Base-by-base conservation (phyloP, 2,113 vertebrate species). In the Pelodiscus sinensis region DNA sequence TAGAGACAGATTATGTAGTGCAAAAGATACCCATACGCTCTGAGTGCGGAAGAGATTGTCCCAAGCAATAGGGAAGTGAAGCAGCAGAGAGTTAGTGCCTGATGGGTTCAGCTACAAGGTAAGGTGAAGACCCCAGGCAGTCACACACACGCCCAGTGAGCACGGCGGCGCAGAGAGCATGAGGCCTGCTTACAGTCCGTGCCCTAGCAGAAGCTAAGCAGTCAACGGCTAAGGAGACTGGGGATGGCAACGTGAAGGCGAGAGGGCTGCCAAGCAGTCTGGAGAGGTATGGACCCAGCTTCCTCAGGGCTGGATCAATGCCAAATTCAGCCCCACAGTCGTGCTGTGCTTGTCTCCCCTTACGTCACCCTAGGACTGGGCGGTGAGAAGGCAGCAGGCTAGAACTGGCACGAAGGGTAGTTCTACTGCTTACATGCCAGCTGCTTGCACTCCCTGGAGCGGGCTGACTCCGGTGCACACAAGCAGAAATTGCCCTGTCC, bases 41-140 rank as follows among this genome's bases (percentile, higher is more conserved):
- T 86, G 90, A 94, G 87, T 96, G 86, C 58, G 93, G 91, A 88
- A 94, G 93, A 91, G 96, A 95, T 96, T 97, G 95, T 94, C 89
- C 96, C 94, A 82, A 92, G 91, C 92, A 96, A 38, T 0, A 93
- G 19, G 90, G 80, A 25, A 52, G 86, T 71, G 92, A 92, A 91
- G 93, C 89, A 62, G 84, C 9, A 6, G 79, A 35, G 83, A 24
- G 92, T 85, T 31, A 89, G 90, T 0, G 38, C 73, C 86, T 88
- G 96, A 96, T 96, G 93, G 55, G 78, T n/a, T 54, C 94, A 92
- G 90, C 92, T 93, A 93, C 84, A 62, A 6, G 94, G 71, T 57
- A 90, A 85, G 95, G 95, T 92, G 96, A 80, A 91, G 89, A 31
- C 88, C 35, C 14, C 82, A 94, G 87, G 86, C 95, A 91, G 86